Percentiles rank a stretch among this genome's conserved stretches.
phyloP scores from a whole-genome alignment of 2,888 invertebrate genomes.

The Acronicta aceris region DNA sequence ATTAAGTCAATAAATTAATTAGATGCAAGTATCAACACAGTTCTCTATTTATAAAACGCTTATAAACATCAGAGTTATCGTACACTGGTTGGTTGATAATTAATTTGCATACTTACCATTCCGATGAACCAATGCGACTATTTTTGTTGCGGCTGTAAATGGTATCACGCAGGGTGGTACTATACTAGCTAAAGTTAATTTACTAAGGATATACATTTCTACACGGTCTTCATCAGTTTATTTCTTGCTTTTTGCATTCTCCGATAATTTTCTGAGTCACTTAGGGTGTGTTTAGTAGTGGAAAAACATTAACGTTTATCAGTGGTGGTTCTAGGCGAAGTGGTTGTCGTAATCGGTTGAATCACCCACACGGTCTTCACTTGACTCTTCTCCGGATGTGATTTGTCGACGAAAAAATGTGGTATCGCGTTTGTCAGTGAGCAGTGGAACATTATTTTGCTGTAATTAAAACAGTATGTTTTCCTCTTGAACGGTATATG shows the following conservation, averaged over 20 bases:
- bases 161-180: constrained; percentile 53
- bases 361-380: constrained; percentile 77
- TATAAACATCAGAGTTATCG: constrained; percentile 37
- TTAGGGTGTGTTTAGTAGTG: constrained; percentile 62
- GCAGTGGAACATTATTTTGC: constrained; percentile 72
- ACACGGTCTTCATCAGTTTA: constrained; percentile 5
- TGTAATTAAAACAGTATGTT: constrained; percentile 83
- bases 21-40: constrained; percentile 5
- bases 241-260: constrained; percentile 12
- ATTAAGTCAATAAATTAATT: constrained; percentile 18
- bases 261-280: constrained; percentile 46
- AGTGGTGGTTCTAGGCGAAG: constrained; percentile 69
- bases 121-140: constrained; percentile 64
- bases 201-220: constrained; percentile 1
- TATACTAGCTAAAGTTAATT: constrained; percentile 20
- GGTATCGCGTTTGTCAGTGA: constrained; percentile 81
- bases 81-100: constrained; percentile 38
- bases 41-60: constrained; percentile 18
- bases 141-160: constrained; percentile 64
- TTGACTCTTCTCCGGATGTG: constrained; percentile 85
- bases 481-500: constrained; percentile 77
- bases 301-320: constrained; percentile 74
- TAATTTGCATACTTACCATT: constrained; percentile 59
- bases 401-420: constrained; percentile 88
- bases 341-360: constrained; percentile 79